phyloP scores from a whole-genome alignment of 1,140 invertebrate genomes.

The Campoletis sonorensis region DNA sequence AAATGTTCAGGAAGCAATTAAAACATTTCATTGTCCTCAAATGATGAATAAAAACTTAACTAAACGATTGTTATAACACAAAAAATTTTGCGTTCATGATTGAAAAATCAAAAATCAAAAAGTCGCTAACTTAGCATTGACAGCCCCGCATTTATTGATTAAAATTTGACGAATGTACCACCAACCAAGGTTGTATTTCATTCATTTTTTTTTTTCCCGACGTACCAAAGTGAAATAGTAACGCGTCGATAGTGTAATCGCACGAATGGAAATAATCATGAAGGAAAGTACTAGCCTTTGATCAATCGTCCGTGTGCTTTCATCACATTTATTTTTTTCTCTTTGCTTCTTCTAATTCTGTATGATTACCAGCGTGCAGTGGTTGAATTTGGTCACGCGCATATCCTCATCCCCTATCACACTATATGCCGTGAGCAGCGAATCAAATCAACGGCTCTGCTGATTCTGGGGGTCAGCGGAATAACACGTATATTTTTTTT shows the following conservation, averaged over 20 bases:
- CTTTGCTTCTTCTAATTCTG: background rate
- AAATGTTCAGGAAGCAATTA: too few species aligned
- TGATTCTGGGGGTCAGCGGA: background rate
- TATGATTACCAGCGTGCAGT: background rate
- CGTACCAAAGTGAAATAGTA: background rate
- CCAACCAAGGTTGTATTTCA: background rate
- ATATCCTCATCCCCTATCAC: background rate
- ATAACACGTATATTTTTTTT: background rate
- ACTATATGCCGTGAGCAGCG: background rate
- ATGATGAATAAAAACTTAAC: too few species aligned
- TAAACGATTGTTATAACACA: too few species aligned
- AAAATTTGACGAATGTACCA: background rate
- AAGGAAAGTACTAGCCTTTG: background rate
- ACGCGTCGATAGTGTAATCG: conserved; percentile 1
- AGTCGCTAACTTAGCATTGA: background rate
- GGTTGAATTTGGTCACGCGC: conserved; percentile 12
- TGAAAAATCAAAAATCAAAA: background rate
- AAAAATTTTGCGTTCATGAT: too few species aligned
- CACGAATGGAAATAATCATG: background rate
- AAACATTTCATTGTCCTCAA: too few species aligned
- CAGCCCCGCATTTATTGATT: background rate
- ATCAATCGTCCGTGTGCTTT: conserved; percentile 3
- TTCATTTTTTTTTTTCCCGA: conserved; percentile 1
- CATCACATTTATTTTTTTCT: background rate
- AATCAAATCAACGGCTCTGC: background rate